Conservation (phyloP, 2,797 vertebrate genomes). For the Propithecus deckenii region DNA sequence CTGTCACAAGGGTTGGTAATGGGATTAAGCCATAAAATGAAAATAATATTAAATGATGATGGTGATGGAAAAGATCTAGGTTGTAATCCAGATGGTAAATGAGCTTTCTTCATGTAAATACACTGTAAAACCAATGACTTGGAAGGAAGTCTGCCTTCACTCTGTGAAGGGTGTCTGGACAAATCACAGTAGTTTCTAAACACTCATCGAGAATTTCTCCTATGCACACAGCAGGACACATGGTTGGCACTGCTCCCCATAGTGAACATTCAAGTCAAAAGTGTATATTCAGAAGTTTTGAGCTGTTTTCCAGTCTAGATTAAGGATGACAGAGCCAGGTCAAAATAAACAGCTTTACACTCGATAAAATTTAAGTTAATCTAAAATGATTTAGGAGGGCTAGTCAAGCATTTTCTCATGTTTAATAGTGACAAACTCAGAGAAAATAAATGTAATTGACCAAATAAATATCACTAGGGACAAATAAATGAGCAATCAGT, state of each 20-base stretch:
- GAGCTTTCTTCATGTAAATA: slow-evolving; percentile 38
- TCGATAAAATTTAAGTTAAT: slow-evolving; percentile 27
- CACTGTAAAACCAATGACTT: background rate
- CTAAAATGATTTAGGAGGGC: slow-evolving; percentile 25
- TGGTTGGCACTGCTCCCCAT: background rate
- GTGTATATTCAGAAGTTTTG: background rate
- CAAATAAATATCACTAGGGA: slow-evolving; percentile 50
- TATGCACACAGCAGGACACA: slow-evolving; percentile 6
- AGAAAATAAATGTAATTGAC: slow-evolving; percentile 53
- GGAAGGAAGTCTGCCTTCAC: slow-evolving; percentile 42
- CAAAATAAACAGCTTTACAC: slow-evolving; percentile 51
- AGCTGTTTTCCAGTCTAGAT: background rate
- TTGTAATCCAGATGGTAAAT: slow-evolving; percentile 17
- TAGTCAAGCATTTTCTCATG: slow-evolving; percentile 15
- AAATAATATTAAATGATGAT: slow-evolving; percentile 39
- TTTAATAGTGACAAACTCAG: slow-evolving; percentile 62
- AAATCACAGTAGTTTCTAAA: slow-evolving; percentile 11
- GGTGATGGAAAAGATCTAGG: background rate
- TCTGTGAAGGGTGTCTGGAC: background rate
- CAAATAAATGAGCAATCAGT: slow-evolving; percentile 32
- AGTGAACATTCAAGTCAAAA: background rate
- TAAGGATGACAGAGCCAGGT: background rate
- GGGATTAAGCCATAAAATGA: background rate
- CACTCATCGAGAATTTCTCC: slow-evolving; percentile 8
- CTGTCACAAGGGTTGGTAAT: slow-evolving; percentile 13